Percentiles rank a stretch among this genome's conserved stretches.
Evolutionary conservation across 2,113 vertebrate species (phyloP).

Genomic region (Carlito syrichta): DNA sequence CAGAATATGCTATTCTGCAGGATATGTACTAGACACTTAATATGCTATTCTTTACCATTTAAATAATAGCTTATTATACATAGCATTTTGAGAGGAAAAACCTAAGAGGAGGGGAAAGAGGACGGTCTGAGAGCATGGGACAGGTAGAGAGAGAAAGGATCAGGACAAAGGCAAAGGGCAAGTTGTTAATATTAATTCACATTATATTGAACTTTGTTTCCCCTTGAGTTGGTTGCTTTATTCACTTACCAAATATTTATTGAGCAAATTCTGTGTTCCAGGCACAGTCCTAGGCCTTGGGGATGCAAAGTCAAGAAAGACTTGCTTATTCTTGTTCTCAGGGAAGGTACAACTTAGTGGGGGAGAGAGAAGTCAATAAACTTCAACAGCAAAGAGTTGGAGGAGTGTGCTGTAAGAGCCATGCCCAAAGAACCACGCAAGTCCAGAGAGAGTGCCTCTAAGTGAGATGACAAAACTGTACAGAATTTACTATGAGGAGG

Average conservation of each 20-base stretch:
- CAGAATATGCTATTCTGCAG: not conserved
- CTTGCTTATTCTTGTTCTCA: not conserved
- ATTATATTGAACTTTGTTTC: conserved; percentile 39
- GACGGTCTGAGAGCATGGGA: not conserved
- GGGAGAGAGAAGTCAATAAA: not conserved
- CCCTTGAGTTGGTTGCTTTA: conserved; percentile 31
- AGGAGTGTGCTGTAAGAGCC: not conserved
- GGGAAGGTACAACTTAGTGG: not conserved
- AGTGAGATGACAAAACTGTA: not conserved
- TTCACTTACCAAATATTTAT: conserved; percentile 52
- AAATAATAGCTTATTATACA: not conserved
- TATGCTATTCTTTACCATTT: not conserved
- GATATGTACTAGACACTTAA: not conserved
- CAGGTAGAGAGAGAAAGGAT: not conserved
- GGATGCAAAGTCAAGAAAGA: conserved; percentile 53
- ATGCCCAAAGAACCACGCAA: not conserved
- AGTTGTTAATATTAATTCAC: conserved; percentile 52
- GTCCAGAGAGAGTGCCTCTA: not conserved
- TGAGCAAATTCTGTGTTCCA: conserved; percentile 55
- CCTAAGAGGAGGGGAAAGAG: not conserved
- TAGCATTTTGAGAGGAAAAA: not conserved
- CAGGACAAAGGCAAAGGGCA: conserved; percentile 19
- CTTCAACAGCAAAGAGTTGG: too few relatives aligned
- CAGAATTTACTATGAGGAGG: not conserved
- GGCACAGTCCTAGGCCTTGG: conserved; percentile 18